These are phyloP conservation scores for Pedetes capensis DNA, from an alignment of 2,113 vertebrate species.

Conservation along the genomic window DNA sequence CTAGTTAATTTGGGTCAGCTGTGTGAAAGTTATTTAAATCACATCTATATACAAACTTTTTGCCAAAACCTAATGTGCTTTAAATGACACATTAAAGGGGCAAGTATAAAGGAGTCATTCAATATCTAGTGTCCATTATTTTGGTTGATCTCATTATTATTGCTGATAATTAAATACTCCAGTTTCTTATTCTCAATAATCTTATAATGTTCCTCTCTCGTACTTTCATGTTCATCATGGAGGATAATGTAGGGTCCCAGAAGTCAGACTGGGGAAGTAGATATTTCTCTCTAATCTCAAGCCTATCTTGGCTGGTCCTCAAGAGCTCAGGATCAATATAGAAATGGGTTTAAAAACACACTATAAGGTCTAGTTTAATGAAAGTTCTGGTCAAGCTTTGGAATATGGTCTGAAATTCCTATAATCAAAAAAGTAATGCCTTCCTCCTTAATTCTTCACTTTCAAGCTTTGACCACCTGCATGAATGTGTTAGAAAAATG, in stretches of 20 bases:
- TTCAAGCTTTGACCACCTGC: neutral
- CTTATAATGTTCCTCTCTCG: neutral
- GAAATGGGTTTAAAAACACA: neutral
- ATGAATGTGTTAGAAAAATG: neutral
- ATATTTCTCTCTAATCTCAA: neutral
- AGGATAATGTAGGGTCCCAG: rapidly evolving
- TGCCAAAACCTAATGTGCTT: neutral
- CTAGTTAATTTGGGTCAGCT: conserved; percentile 20
- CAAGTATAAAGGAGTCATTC: neutral
- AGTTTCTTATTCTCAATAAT: neutral
- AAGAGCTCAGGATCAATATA: neutral
- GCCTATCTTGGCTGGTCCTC: neutral
- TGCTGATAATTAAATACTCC: neutral
- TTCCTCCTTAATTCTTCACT: neutral
- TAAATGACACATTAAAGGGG: neutral
- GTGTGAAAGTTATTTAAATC: conserved; percentile 32
- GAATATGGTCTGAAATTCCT: neutral
- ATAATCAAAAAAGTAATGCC: neutral
- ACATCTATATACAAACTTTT: conserved; percentile 12
- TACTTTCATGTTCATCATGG: neutral
- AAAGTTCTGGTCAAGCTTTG: neutral
- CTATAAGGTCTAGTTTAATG: neutral
- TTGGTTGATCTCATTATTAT: neutral
- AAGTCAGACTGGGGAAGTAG: neutral
- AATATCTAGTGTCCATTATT: neutral